These are phyloP conservation scores for Nettapus auritus DNA, from an alignment of 2,113 vertebrate genomes.

Conservation along the genomic window DNA sequence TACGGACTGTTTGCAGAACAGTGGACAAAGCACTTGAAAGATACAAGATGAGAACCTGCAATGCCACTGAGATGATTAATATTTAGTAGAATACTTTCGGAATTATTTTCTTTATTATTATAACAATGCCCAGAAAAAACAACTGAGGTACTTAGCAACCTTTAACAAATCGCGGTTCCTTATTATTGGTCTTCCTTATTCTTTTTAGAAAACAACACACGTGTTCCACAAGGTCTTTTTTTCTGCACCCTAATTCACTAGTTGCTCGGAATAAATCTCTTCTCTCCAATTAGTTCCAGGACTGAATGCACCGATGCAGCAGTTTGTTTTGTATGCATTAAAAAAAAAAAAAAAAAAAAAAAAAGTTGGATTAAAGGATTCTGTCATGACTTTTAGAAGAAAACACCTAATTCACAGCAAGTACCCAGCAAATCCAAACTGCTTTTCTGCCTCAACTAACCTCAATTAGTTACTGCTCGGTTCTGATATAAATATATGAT, in stretches of 20 bases:
- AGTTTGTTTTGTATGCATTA: constrained; percentile 25
- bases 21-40: background rate
- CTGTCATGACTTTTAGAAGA: background rate
- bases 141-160: background rate
- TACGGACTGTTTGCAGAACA: background rate
- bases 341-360: background rate
- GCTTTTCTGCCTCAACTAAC: constrained; percentile 58
- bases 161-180: background rate
- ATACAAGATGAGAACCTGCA: background rate
- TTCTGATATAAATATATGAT: background rate
- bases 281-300: constrained; percentile 42
- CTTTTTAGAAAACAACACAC: background rate
- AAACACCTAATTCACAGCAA: constrained; percentile 1
- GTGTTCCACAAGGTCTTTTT: background rate
- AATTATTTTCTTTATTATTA: background rate
- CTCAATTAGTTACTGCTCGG: constrained; percentile 9
- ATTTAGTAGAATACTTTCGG: background rate
- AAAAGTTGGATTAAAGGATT: constrained; percentile 40
- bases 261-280: constrained; percentile 25
- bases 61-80: background rate
- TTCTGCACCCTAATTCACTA: background rate
- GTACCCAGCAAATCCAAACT: constrained; percentile 12
- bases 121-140: background rate
- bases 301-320: constrained; percentile 25
- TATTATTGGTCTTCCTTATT: background rate